Base-by-base conservation (phyloP, 53 echinoderm and acorn worm species). In the Pentamera pediparva region DNA sequence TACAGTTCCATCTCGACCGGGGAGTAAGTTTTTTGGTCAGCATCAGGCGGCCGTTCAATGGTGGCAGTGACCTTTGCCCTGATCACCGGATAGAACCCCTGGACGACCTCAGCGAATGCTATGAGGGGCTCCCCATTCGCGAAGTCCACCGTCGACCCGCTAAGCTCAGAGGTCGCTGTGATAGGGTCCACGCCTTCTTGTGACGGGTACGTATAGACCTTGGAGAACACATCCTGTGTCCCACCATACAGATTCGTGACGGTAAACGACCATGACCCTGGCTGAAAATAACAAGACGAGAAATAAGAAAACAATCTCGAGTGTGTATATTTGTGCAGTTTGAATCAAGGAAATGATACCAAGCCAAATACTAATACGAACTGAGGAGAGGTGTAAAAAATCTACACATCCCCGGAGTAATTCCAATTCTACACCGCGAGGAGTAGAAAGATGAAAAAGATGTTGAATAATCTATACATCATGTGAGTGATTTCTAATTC, bases 11-110 rank as follows among this genome's bases (percentile, higher is more conserved):
- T 17, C 0, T 30, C 11, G 5, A 87, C 40, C 4, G 83, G 83
- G 2, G 13, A 48, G 54, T 73, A 79, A 11, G 43, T 19, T 0
- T 24, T 69, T 8, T 27, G 39, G 15, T 20, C 2, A 13, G 12
- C 50, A 31, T 70, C 53, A 51, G 49, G 70, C 18, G 87, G 87
- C 59, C 87, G 76, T 61, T 83, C 83, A 34, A 87, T 74, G 15
- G 77, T 78, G 7, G 87, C 83, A 22, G 26, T 59, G 22, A 87
- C 87, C n/a, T 73, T 78, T 9, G 87, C 87, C 37, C 62, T 64
- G 24, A 87, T 57, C 32, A 87, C 78, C n/a, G 87, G 83, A 13
- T 39, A 55, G 63, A 78, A 83, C 19, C 87, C 87, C 25, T 83
- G 87, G 0, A 78, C 54, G 24, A 87, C 79, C 74, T 87, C 83